These are phyloP conservation scores for Ophion ventricosus DNA, from an alignment of 2,888 invertebrate genomes.

Conservation along the genomic window DNA sequence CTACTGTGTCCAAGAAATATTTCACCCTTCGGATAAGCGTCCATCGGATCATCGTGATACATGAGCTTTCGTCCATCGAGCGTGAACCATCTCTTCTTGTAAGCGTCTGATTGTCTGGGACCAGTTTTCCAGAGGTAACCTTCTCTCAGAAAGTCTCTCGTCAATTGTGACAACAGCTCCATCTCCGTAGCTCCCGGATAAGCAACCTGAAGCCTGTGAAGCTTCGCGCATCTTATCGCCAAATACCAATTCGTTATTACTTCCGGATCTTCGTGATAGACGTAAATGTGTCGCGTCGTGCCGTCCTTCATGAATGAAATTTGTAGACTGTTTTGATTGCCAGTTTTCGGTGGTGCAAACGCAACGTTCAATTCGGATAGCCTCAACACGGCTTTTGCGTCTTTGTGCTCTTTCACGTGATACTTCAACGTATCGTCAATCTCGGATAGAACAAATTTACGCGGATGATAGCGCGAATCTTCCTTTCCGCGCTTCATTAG, in stretches of 20 bases:
- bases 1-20: conserved; percentile 92
- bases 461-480: conserved; percentile 91
- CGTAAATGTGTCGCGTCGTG: conserved; percentile 93
- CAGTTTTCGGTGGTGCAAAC: conserved; percentile 93
- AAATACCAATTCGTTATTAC: conserved; percentile 94
- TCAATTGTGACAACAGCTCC: conserved; percentile 89
- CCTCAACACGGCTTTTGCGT: conserved; percentile 92
- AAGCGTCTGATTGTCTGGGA: conserved; percentile 91
- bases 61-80: conserved; percentile 95
- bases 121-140: conserved; percentile 96
- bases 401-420: conserved; percentile 88
- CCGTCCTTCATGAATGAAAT: conserved; percentile 94
- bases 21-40: conserved; percentile 95
- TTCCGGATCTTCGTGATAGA: conserved; percentile 94
- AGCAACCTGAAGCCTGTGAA: conserved; percentile 92
- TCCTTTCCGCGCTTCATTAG: conserved; percentile 95
- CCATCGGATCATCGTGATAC: conserved; percentile 95
- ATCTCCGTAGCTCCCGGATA: conserved; percentile 91
- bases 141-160: conserved; percentile 93
- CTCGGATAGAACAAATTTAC: conserved; percentile 93
- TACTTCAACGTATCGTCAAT: conserved; percentile 92
- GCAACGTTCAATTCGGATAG: conserved; percentile 93
- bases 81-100: conserved; percentile 94
- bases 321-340: conserved; percentile 92
- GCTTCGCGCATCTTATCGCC: conserved; percentile 92